Evolutionary conservation across 1,140 invertebrate genomes (phyloP), one percentile per base, ranked within the genome.

Genomic region (Caligus rogercresseyi): DNA sequence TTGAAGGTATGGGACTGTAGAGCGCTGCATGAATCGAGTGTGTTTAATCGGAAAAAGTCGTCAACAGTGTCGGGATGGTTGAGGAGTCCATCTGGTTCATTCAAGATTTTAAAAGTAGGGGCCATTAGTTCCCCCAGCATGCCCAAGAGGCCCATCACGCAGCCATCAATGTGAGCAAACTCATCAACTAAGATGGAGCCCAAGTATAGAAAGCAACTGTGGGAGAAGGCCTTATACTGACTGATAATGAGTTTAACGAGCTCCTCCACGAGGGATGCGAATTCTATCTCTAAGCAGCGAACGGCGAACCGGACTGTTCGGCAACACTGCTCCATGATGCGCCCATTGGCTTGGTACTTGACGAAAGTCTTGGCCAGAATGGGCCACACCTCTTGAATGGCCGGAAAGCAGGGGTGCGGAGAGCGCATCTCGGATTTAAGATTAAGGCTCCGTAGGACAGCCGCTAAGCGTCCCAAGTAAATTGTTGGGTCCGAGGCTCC

Each of bases 11-110:
- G 79, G 78, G 24, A 85, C 71, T 0, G 93, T 85, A 58, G 83
- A 79, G 67, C 88, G 80, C 73, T 94, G 89, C 15, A 95, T 74
- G 73, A 93, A 93, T 69, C 89, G 79, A n/a, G n/a, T 59, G 83
- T 79, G 71, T 86, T 89, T 20, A 96, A 77, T 54, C 93, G 77
- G 72, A 96, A 98, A 62, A 97, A 81, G 72, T 98, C 95, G 72
- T 98, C 95, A 0, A 98, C 89, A 0, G 92, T 98, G 68, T 98
- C 94, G 0, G 95, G 93, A 78, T 97, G 85, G 13, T 54, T 54
- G 11, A 4, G 21, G 21, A 19, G 53, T 1, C 87, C 87, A 80
- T 79, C 73, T 31, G 72, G 71, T 67, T 75, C 71, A 71, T 88
- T 83, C 56, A 95, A 76, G 67, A 91, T 71, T 53, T 77, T 75